These are phyloP conservation scores for Myrmophylax atrothorax DNA, from an alignment of 2,113 vertebrate species.

Conservation along the genomic window DNA sequence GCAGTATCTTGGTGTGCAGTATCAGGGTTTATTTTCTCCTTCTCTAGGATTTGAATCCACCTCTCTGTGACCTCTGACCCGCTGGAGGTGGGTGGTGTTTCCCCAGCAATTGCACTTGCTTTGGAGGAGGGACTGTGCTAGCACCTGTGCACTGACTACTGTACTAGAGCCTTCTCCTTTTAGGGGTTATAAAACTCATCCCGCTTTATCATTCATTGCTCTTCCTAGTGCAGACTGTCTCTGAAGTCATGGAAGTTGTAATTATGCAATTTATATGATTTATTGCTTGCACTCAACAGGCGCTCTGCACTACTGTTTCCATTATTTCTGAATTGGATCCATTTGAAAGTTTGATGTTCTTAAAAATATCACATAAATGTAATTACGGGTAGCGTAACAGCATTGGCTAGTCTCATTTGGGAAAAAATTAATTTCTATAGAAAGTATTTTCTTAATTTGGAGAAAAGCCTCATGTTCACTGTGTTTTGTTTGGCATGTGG, in stretches of 20 bases:
- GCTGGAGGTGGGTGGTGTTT: accelerated
- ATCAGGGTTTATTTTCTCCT: neutral
- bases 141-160: neutral
- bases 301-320: neutral
- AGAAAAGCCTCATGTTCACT: neutral
- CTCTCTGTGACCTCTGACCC: neutral
- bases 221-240: neutral
- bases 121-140: neutral
- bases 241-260: slow-evolving; percentile 1
- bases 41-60: neutral
- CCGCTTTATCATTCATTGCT: neutral
- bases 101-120: accelerated
- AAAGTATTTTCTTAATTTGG: neutral
- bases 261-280: slow-evolving; percentile 45
- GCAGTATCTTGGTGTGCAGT: neutral
- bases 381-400: neutral
- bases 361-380: neutral
- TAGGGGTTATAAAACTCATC: neutral
- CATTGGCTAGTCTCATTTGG: neutral
- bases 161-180: neutral
- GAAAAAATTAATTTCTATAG: neutral
- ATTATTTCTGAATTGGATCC: neutral
- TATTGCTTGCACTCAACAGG: slow-evolving; percentile 11
- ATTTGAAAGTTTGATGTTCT: slow-evolving; percentile 1
- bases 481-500: neutral